A percentile compares a stretch with the other conserved stretches of the same genome.
These are phyloP conservation scores for Helicolenus hilgendorfi DNA, from an alignment of 2,797 vertebrate species.

Conservation along the genomic window DNA sequence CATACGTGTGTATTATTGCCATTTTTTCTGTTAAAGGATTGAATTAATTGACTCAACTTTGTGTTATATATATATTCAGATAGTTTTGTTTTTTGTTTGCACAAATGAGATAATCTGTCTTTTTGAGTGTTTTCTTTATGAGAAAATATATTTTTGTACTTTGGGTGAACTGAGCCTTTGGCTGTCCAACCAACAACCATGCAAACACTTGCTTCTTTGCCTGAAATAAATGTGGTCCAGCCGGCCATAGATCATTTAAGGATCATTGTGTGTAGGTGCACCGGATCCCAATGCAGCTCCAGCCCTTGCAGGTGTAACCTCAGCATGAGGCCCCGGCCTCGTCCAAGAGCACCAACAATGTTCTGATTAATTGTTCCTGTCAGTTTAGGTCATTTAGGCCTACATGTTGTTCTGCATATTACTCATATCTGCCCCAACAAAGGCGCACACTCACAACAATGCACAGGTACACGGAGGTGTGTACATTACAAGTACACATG, in stretches of 20 bases:
- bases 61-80: not conserved
- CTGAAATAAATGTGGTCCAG: conserved; percentile 56
- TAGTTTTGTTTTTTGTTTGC: not conserved
- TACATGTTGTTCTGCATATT: conserved; percentile 76
- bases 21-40: not conserved
- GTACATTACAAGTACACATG: not conserved
- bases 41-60: not conserved
- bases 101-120: not conserved
- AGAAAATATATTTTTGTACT: not conserved
- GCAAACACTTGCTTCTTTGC: conserved; percentile 9
- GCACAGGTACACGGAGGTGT: conserved; percentile 40
- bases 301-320: conserved; percentile 77
- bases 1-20: not conserved
- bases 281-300: conserved; percentile 40
- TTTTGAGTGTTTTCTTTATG: not conserved
- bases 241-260: conserved; percentile 66
- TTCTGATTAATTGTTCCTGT: conserved; percentile 83
- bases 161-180: not conserved
- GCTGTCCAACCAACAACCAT: not conserved
- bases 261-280: conserved; percentile 44
- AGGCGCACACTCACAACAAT: conserved; percentile 40
- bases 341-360: conserved; percentile 69
- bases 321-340: conserved; percentile 57
- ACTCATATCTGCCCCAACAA: conserved; percentile 60
- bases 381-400: conserved; percentile 74